These are phyloP conservation scores for Phymatocera aterrima DNA, from an alignment of 2,888 invertebrate species.

Conservation along the genomic window DNA sequence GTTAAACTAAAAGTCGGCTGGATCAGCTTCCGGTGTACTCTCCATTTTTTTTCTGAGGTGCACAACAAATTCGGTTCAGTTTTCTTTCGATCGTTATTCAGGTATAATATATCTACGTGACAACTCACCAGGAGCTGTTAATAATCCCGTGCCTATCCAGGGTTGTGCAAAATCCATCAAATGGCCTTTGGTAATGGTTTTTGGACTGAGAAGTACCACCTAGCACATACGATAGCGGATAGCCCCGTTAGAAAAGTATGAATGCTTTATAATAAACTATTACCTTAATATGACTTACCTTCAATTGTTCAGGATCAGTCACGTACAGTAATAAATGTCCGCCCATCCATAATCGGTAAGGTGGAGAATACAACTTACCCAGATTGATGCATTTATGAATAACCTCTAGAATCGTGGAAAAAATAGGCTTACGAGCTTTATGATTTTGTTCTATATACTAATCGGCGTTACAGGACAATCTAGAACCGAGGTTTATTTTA, in stretches of 20 bases:
- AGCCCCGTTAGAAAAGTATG: too few relatives aligned
- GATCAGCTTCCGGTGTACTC: background rate
- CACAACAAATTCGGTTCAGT: too few relatives aligned
- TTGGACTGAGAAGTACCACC: slow-evolving; percentile 57
- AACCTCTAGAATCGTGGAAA: slow-evolving; percentile 52
- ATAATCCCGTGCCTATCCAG: slow-evolving; percentile 61
- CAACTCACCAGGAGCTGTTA: slow-evolving; percentile 60
- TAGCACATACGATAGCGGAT: too few relatives aligned
- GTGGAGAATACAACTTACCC: slow-evolving; percentile 55
- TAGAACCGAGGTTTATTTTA: background rate
- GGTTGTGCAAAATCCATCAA: slow-evolving; percentile 56
- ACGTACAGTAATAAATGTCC: slow-evolving; percentile 53
- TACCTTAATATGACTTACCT: too few relatives aligned
- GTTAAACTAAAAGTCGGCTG: background rate
- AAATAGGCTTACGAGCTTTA: background rate
- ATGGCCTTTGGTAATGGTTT: slow-evolving; percentile 59
- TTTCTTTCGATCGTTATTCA: too few relatives aligned
- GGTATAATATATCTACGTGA: background rate
- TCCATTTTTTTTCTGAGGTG: too few relatives aligned
- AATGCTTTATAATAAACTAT: too few relatives aligned
- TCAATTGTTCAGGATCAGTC: slow-evolving; percentile 58
- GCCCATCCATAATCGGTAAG: slow-evolving; percentile 58
- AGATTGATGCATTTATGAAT: slow-evolving; percentile 53
- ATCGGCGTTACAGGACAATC: background rate
- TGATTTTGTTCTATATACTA: background rate